Evolutionary conservation across 2,113 vertebrate species (phyloP), one percentile per base, ranked within the genome.

Genomic region (Bubo blakistoni): DNA sequence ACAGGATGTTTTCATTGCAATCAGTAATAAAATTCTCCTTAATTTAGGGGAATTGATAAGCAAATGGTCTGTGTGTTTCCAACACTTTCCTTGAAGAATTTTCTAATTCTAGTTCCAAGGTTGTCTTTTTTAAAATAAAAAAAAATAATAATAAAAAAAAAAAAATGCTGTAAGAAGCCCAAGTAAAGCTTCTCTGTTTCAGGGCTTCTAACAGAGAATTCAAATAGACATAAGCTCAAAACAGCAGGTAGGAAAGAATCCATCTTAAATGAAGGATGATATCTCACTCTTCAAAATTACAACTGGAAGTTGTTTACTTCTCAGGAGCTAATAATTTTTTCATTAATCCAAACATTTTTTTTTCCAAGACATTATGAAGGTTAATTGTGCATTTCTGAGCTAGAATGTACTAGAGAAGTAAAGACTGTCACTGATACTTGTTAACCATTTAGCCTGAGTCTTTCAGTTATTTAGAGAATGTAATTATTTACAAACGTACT

Each of bases 11-110:
- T 91, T 88, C 27, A 81, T 13, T 73, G 34, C 13, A 77, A 88
- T 90, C 66, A 90, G 82, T 85, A 94, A 88, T 62, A 83, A 90
- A 92, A 88, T 81, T 51, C 22, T 86, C 10, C 17, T 94, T 88
- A 94, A 91, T 92, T 73, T 69, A 74, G 9, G 25, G 16, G 22
- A 88, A 86, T 59, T 88, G 34, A 79, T 83, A 86, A 82, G 47
- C 7, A 86, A 93, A 61, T 0, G 0, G 20, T 72, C 30, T 49
- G 2, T 70, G 25, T 44, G 10, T 90, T 93, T 80, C 65, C 16
- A 38, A n/a, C 9, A 52, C 11, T 72, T 82, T 69, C 21, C 24
- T 90, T 73, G 44, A 86, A 72, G 42, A 77, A 42, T 86, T 82
- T 92, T 78, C 32, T 73, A 61, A 51, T 77, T 83, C 38, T 22